Evolutionary conservation across 2,888 invertebrate genomes (phyloP), one percentile per base, ranked within the genome.

Genomic region (Griposia aprilina): DNA sequence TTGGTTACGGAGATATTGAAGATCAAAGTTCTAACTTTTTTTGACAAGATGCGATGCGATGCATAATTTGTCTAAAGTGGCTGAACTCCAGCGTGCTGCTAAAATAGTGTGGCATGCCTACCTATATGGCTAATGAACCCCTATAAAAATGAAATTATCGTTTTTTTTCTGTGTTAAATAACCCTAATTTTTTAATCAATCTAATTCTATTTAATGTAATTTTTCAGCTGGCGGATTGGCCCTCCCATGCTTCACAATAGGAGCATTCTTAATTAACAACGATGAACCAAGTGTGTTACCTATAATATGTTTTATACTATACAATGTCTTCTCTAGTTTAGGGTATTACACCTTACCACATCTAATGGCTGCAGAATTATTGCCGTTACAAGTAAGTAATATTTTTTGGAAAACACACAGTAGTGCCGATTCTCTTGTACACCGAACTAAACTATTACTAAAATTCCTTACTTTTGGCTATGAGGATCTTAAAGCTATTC

Each of bases 381-480:
- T 92, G 76, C 96, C 95, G 2, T 89, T 95, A 71, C 95, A 95
- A 88, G 96, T 95, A 87, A 88, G 92, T 80, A 5, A 41, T 36
- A 0, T 1, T 55, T 57, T 48, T 50, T 41, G 2, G 6, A 13
- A 26, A 74, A 13, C 10, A 6, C 10, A 20, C 45, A 23, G 17
- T n/a, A n/a, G n/a, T n/a, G n/a, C n/a, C n/a, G n/a, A n/a, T n/a
- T n/a, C n/a, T n/a, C n/a, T n/a, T n/a, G n/a, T n/a, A n/a, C n/a
- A n/a, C n/a, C n/a, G n/a, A n/a, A n/a, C n/a, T n/a, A n/a, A n/a
- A n/a, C n/a, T n/a, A n/a, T n/a, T n/a, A n/a, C n/a, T n/a, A n/a
- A n/a, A n/a, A n/a, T n/a, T n/a, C n/a, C n/a, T n/a, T n/a, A n/a
- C n/a, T n/a, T n/a, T n/a, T n/a, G n/a, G n/a, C n/a, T n/a, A n/a